A percentile compares a stretch with the other conserved stretches of the same genome.
Evolutionary conservation across 2,888 invertebrate genomes (phyloP).

Genomic region (Coelinius sp.): DNA sequence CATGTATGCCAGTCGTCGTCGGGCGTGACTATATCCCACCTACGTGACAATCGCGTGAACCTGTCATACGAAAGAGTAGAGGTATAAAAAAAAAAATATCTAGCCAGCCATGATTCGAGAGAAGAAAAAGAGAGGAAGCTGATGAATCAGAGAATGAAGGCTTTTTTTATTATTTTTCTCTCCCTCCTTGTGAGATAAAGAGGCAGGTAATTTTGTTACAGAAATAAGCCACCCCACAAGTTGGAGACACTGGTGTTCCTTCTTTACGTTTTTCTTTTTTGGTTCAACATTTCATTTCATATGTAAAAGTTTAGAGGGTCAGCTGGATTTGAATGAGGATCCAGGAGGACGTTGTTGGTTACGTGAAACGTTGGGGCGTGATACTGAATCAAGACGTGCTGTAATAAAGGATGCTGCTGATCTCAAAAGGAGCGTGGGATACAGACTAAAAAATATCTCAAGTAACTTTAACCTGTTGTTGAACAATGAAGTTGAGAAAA

Average conservation of each 20-base stretch:
- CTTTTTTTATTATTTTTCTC: conserved; percentile 1
- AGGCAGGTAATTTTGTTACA: conserved; percentile 12
- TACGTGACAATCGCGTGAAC: conserved; percentile 16
- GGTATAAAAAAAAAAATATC: background rate
- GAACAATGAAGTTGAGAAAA: background rate
- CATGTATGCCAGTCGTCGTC: conserved; percentile 52
- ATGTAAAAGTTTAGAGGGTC: conserved; percentile 38
- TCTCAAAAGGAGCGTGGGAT: conserved; percentile 66
- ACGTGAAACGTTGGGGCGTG: conserved; percentile 59
- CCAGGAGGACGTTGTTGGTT: background rate
- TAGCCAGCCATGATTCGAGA: background rate
- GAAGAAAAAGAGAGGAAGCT: conserved; percentile 11
- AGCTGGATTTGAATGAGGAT: conserved; percentile 15
- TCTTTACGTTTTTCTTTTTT: background rate
- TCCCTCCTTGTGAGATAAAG: conserved; percentile 1
- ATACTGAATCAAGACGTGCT: conserved; percentile 67
- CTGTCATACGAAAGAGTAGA: background rate
- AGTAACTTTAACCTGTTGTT: conserved; percentile 10
- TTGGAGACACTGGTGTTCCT: background rate
- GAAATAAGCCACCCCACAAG: conserved; percentile 5
- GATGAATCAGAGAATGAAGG: background rate
- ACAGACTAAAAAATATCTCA: background rate
- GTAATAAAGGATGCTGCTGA: conserved; percentile 68
- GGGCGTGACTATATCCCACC: conserved; percentile 39
- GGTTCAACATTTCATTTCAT: conserved; percentile 11